These are phyloP conservation scores for Trematomus bernacchii DNA, from an alignment of 2,797 vertebrate species.

Conservation along the genomic window DNA sequence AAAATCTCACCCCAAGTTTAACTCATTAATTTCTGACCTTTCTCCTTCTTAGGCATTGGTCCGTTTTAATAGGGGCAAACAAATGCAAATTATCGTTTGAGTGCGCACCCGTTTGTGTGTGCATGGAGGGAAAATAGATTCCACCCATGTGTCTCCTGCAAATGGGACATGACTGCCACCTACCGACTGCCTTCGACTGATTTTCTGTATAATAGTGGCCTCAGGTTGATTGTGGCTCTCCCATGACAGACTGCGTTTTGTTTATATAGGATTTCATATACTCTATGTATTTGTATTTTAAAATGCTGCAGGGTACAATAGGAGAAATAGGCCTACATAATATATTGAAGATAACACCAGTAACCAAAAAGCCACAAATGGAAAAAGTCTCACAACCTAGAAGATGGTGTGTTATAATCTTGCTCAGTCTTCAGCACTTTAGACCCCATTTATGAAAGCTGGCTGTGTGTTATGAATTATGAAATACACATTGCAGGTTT, in stretches of 20 bases:
- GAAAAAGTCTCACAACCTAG: constrained; percentile 40
- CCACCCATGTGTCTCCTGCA: constrained; percentile 67
- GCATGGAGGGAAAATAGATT: constrained; percentile 40
- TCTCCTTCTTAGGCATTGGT: constrained; percentile 88
- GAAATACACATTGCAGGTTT: constrained; percentile 55
- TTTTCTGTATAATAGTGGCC: constrained; percentile 49
- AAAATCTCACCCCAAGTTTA: constrained; percentile 74
- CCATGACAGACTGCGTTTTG: constrained; percentile 56
- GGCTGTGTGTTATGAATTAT: constrained; percentile 61
- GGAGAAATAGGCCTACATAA: constrained; percentile 14
- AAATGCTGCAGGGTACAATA: constrained; percentile 29
- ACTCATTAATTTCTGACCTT: constrained; percentile 90
- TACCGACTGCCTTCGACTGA: constrained; percentile 78
- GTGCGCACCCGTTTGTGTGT: constrained; percentile 20
- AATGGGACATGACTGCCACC: constrained; percentile 94
- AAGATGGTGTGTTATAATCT: constrained; percentile 51
- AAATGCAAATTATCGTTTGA: constrained; percentile 36
- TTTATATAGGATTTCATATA: constrained; percentile 52
- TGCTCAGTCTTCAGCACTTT: constrained; percentile 49
- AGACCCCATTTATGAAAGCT: constrained; percentile 56
- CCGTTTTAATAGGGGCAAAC: constrained; percentile 83
- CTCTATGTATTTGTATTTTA: constrained; percentile 51
- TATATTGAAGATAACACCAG: not conserved
- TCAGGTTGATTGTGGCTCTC: constrained; percentile 63
- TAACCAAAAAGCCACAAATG: not conserved